These are phyloP conservation scores for Synergus itoensis DNA, from an alignment of 2,888 invertebrate species.

Conservation along the genomic window DNA sequence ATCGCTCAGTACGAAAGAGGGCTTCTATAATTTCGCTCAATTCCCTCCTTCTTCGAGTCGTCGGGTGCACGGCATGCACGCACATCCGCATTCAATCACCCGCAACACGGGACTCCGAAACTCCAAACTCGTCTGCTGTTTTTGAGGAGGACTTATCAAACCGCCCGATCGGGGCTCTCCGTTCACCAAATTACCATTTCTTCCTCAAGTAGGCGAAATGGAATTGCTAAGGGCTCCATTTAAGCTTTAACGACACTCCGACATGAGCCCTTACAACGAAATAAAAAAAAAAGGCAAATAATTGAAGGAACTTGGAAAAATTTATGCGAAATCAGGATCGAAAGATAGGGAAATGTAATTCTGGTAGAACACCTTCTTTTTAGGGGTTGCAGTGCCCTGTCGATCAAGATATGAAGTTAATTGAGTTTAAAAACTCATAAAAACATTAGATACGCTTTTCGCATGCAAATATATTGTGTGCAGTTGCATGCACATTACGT, in stretches of 20 bases:
- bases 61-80: slow-evolving; percentile 68
- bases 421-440: slow-evolving; percentile 4
- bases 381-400: neutral
- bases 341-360: slow-evolving; percentile 4
- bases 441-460: slow-evolving; percentile 1
- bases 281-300: neutral
- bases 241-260: slow-evolving; percentile 39
- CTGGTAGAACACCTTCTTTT: neutral
- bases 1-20: slow-evolving; percentile 68
- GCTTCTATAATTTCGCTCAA: slow-evolving; percentile 72
- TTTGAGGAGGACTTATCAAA: slow-evolving; percentile 41
- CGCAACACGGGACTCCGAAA: slow-evolving; percentile 57
- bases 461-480: neutral
- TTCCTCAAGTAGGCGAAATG: slow-evolving; percentile 38
- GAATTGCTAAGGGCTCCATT: slow-evolving; percentile 39
- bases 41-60: slow-evolving; percentile 65
- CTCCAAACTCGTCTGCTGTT: slow-evolving; percentile 50
- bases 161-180: slow-evolving; percentile 22
- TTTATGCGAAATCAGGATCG: neutral
- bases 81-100: slow-evolving; percentile 75
- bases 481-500: neutral
- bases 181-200: slow-evolving; percentile 42
- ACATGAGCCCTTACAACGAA: slow-evolving; percentile 32
- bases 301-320: slow-evolving; percentile 13
- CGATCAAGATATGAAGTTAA: slow-evolving; percentile 1